Evolutionary conservation across 2,113 vertebrate species (phyloP).

Genomic region (Panurus biarmicus): DNA sequence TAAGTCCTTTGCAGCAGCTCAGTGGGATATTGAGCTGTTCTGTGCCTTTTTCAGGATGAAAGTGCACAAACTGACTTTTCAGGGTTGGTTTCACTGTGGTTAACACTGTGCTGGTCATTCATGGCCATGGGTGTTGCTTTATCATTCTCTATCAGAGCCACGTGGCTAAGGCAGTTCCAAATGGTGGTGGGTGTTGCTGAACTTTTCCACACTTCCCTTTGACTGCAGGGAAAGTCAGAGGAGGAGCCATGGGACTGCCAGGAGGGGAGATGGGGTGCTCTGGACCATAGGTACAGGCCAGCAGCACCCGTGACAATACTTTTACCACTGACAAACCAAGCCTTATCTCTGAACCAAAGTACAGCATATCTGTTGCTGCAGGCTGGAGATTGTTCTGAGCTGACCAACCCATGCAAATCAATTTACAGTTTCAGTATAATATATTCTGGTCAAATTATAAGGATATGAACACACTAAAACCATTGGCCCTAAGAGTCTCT

Average conservation of each 20-base stretch:
- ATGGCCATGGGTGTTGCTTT: background rate
- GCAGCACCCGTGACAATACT: background rate
- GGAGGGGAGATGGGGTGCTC: background rate
- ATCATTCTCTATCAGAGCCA: background rate
- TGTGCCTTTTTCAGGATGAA: background rate
- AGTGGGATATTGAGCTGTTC: background rate
- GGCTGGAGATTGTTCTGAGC: slow-evolving; percentile 6
- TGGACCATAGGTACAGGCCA: background rate
- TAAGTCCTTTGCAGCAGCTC: background rate
- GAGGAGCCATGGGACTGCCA: background rate
- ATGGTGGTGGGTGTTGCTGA: background rate
- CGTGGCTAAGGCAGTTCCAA: accelerated
- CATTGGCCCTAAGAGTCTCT: background rate
- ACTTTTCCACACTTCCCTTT: background rate
- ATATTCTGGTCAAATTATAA: background rate
- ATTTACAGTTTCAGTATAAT: background rate
- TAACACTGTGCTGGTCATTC: background rate
- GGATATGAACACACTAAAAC: background rate
- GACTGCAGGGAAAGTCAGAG: background rate
- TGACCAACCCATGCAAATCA: slow-evolving; percentile 29
- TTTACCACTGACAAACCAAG: background rate
- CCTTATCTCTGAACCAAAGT: background rate
- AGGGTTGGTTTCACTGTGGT: background rate
- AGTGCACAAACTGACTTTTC: background rate
- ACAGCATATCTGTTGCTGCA: background rate